phyloP scores from a whole-genome alignment of 2,797 vertebrate genomes.

The Danio kyathit region DNA sequence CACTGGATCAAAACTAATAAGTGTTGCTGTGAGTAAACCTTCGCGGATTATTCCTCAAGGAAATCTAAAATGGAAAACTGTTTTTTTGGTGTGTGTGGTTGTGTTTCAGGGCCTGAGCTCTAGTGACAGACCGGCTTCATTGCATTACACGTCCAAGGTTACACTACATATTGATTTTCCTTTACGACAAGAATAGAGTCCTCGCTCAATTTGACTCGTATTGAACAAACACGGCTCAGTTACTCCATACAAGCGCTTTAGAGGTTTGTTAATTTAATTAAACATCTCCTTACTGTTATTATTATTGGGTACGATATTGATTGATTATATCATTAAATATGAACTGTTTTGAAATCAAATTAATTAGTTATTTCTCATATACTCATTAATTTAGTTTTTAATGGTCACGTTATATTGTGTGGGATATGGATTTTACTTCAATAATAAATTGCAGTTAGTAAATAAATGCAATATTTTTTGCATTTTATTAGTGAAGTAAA shows the following conservation, averaged over 20 bases:
- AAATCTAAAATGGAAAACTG: constrained; percentile 59
- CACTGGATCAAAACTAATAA: constrained; percentile 60
- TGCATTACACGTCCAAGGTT: constrained; percentile 63
- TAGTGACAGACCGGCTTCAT: constrained; percentile 54
- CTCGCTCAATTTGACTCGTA: constrained; percentile 65
- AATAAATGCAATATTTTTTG: not conserved
- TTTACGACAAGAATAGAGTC: constrained; percentile 54
- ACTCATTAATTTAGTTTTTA: not conserved
- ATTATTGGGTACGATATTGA: not conserved
- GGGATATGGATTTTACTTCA: too few relatives aligned
- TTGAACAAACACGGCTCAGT: constrained; percentile 42
- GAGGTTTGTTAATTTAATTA: not conserved
- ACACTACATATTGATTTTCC: constrained; percentile 70
- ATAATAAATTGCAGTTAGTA: not conserved
- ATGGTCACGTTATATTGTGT: not conserved
- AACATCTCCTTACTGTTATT: not conserved
- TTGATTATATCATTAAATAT: not conserved
- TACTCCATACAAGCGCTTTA: not conserved
- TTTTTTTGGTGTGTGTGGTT: constrained; percentile 40
- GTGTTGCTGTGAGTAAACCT: constrained; percentile 59
- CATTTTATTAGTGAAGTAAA: too few relatives aligned
- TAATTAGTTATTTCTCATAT: not conserved
- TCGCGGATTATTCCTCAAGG: constrained; percentile 47
- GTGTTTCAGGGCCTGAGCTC: constrained; percentile 49
- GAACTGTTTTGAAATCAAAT: not conserved